phyloP scores from a whole-genome alignment of 2,888 invertebrate genomes.

The Phyllotreta cruciferae region DNA sequence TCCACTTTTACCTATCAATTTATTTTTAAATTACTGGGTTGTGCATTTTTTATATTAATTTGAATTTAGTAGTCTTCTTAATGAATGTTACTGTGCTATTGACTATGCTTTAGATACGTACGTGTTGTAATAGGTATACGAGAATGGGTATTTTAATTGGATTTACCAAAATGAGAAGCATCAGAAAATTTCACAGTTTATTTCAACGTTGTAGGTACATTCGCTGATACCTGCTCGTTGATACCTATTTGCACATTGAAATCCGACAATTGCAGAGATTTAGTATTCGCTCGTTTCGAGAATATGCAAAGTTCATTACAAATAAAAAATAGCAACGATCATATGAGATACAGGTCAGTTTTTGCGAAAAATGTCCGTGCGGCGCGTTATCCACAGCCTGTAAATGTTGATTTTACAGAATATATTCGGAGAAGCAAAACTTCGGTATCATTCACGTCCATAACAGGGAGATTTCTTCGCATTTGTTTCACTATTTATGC shows the following conservation, averaged over 20 bases:
- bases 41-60: too few species aligned
- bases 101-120: too few species aligned
- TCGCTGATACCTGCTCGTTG: slow-evolving; percentile 17
- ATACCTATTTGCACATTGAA: slow-evolving; percentile 23
- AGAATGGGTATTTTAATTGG: neutral
- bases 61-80: too few species aligned
- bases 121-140: too few species aligned
- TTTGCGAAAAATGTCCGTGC: slow-evolving; percentile 10
- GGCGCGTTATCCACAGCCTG: slow-evolving; percentile 17
- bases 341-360: slow-evolving; percentile 7
- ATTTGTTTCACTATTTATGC: slow-evolving; percentile 22
- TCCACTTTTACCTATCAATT: neutral
- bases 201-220: slow-evolving; percentile 13
- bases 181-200: slow-evolving; percentile 18
- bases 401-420: slow-evolving; percentile 26
- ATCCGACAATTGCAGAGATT: slow-evolving; percentile 15
- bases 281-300: slow-evolving; percentile 12
- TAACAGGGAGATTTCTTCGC: slow-evolving; percentile 6
- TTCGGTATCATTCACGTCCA: slow-evolving; percentile 2
- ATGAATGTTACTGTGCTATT: too few species aligned
- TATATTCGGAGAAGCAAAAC: slow-evolving; percentile 21
- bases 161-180: slow-evolving; percentile 7
- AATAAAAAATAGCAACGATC: slow-evolving; percentile 4
- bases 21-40: neutral
- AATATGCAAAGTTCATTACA: slow-evolving; percentile 18